Percentiles rank a stretch among this genome's conserved stretches.
Conservation (phyloP, 2,888 invertebrate genomes). For the Drosophila bunnanda region DNA sequence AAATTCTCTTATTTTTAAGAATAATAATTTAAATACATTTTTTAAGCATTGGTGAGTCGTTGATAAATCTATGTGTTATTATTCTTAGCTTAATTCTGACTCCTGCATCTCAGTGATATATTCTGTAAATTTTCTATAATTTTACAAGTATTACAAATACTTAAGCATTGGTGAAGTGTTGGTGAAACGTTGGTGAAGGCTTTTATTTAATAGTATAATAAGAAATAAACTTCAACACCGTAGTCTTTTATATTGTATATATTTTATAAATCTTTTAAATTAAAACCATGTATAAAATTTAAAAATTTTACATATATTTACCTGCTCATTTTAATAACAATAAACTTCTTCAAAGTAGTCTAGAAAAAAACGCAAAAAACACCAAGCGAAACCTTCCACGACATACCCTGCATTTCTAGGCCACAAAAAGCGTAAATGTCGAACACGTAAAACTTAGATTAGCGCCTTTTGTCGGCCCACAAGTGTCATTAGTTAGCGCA, state of each 20-base stretch:
- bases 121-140: not conserved
- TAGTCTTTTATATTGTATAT: not conserved
- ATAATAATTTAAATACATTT: too few species aligned
- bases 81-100: not conserved
- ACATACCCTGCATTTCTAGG: slow-evolving; percentile 23
- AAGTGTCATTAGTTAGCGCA: slow-evolving; percentile 49
- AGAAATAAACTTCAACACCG: too few species aligned
- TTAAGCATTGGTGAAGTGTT: not conserved
- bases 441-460: slow-evolving; percentile 82
- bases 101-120: not conserved
- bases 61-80: too few species aligned
- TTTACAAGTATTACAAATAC: too few species aligned
- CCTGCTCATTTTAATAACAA: not conserved
- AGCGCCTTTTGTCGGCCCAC: slow-evolving; percentile 71
- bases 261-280: not conserved
- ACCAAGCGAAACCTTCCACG: not conserved
- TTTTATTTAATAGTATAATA: too few species aligned
- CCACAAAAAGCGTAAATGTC: slow-evolving; percentile 66
- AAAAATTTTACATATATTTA: not conserved
- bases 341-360: not conserved
- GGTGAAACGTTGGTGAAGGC: not conserved
- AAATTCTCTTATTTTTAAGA: not conserved
- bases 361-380: not conserved
- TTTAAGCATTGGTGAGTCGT: too few species aligned
- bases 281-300: not conserved